These are phyloP conservation scores for Pogonomyrmex californicus DNA, from an alignment of 1,140 invertebrate species.

Conservation along the genomic window DNA sequence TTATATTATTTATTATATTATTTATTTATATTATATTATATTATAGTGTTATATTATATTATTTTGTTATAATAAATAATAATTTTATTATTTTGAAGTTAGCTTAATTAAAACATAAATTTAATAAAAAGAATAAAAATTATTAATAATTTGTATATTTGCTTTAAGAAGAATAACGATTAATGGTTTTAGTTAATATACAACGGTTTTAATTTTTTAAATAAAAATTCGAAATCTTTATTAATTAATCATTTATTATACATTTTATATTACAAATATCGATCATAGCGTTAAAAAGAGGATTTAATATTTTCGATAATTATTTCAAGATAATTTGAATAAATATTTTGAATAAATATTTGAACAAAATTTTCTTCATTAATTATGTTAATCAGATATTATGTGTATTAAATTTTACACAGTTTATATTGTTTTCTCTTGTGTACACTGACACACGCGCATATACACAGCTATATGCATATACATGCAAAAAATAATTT, in stretches of 20 bases:
- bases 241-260: slow-evolving; percentile 25
- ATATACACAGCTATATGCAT: too few species aligned
- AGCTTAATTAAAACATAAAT: background rate
- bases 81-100: background rate
- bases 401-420: background rate
- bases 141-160: background rate
- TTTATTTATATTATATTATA: too few species aligned
- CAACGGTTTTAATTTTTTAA: background rate
- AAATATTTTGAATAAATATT: background rate
- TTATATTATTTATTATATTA: too few species aligned
- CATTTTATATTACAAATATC: slow-evolving; percentile 23
- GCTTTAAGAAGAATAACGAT: background rate
- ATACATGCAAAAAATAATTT: background rate
- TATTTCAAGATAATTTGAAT: slow-evolving; percentile 24
- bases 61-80: background rate
- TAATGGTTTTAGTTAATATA: slow-evolving; percentile 11
- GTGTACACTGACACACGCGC: too few species aligned
- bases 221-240: slow-evolving; percentile 3
- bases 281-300: background rate
- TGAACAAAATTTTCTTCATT: slow-evolving; percentile 18
- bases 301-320: background rate
- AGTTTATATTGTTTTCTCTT: too few species aligned
- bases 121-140: background rate
- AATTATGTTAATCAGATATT: slow-evolving; percentile 1
- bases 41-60: too few species aligned